phyloP scores from a whole-genome alignment of 2,113 vertebrate species.

The Ophthalmolycus amberensis region DNA sequence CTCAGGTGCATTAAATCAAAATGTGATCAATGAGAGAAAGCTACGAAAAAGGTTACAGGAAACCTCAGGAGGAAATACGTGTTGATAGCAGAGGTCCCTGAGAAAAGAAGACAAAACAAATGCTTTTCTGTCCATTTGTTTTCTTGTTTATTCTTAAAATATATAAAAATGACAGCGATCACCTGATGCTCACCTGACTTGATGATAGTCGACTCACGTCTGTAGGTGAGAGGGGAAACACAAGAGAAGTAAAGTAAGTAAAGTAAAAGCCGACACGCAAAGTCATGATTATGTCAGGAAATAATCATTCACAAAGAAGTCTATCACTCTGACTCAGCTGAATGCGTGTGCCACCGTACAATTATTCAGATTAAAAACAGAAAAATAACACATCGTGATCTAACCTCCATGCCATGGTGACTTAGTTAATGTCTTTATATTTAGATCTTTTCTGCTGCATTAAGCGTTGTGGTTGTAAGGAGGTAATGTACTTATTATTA shows the following conservation, averaged over 20 bases:
- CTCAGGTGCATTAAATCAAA: constrained; percentile 36
- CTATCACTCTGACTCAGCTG: constrained; percentile 19
- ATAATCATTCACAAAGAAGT: constrained; percentile 6
- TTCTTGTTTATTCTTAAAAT: not conserved
- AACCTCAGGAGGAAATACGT: not conserved
- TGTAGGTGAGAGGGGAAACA: not conserved
- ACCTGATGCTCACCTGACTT: constrained; percentile 9
- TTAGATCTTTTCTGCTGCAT: not conserved
- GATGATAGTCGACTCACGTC: not conserved
- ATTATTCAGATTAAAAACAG: not conserved
- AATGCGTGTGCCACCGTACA: not conserved
- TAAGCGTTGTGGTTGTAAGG: not conserved
- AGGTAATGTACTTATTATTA: constrained; percentile 60
- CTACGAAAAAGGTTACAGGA: not conserved
- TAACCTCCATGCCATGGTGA: not conserved
- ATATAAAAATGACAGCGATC: not conserved
- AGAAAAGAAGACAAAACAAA: constrained; percentile 13
- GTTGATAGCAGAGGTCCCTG: constrained; percentile 27
- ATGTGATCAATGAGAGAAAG: constrained; percentile 26
- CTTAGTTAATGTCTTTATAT: not conserved
- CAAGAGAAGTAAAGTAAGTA: not conserved
- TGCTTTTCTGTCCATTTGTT: not conserved
- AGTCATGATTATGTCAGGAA: constrained; percentile 14
- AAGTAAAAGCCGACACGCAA: constrained; percentile 16
- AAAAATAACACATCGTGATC: not conserved